These are phyloP conservation scores for Aleiodes leptofemur DNA, from an alignment of 2,888 invertebrate genomes.

Conservation along the genomic window DNA sequence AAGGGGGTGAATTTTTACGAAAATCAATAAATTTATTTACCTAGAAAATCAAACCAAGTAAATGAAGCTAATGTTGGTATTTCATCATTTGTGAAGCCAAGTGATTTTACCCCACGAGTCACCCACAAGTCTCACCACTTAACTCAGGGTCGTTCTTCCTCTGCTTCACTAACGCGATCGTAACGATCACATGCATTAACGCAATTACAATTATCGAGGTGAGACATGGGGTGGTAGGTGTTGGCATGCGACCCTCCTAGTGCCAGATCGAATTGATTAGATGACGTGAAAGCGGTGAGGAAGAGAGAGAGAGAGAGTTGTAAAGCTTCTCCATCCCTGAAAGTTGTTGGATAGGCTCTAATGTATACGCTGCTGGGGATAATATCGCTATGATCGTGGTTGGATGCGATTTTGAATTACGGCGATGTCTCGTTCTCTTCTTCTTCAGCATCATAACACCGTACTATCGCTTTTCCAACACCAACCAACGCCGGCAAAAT, in stretches of 20 bases:
- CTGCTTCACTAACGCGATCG: conserved; percentile 15
- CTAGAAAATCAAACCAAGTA: conserved; percentile 19
- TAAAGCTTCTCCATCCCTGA: not conserved
- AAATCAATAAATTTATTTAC: conserved; percentile 27
- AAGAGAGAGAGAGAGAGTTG: conserved; percentile 32
- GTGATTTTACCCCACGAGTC: conserved; percentile 21
- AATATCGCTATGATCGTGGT: conserved; percentile 40
- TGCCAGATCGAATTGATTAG: conserved; percentile 55
- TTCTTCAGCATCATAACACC: no score
- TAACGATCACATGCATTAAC: conserved; percentile 54
- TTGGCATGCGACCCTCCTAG: conserved; percentile 18
- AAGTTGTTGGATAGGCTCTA: conserved; percentile 7
- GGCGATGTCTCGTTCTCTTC: not conserved
- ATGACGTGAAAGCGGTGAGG: conserved; percentile 53
- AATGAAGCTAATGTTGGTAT: conserved; percentile 11
- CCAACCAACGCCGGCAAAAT: conserved; percentile 38
- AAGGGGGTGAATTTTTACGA: not conserved
- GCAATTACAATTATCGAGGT: conserved; percentile 56
- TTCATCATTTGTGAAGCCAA: conserved; percentile 23
- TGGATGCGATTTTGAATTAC: conserved; percentile 30
- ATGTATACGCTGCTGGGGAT: not conserved
- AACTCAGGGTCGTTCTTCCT: no score
- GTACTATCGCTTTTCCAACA: not conserved
- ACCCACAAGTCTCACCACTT: not conserved
- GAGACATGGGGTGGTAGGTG: conserved; percentile 47